Evolutionary conservation across 1,140 invertebrate genomes (phyloP), one percentile per base, ranked within the genome.

Genomic region (Propsilocerus akamusi): DNA sequence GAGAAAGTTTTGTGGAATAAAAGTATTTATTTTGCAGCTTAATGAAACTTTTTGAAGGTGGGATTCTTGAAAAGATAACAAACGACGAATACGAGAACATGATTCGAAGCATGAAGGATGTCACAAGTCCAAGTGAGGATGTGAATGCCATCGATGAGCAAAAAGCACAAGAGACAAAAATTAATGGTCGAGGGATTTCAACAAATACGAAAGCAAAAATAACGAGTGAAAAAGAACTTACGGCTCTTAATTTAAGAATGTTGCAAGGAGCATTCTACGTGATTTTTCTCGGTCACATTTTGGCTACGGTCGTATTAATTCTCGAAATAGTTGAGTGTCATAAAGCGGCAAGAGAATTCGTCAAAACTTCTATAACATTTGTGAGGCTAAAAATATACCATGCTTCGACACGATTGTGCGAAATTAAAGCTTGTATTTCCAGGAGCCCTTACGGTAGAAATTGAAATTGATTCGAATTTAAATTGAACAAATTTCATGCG

Each of bases 21-120:
- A 41, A n/a, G 24, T 12, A 3, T 41, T 46, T 50, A 22, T 46
- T 10, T 46, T 62, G n/a, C 52, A 81, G 79, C 17, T 58, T 82
- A 11, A 80, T 81, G 69, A 71, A 72, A 26, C 64, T 81, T 20
- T 81, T 81, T 56, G 78, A 82, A 66, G 75, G 76, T 17, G 80
- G 80, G 4, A 81, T 82, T 47, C 60, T 80, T 48, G 70, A 74
- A 0, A 81, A 81, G 62, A 80, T 82, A 66, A 80, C 79, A 0
- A 73, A 73, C 52, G 75, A 78, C 51, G 78, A 81, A 54, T 81
- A 80, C 55, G 75, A 74, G 55, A 76, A 73, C 24, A 66, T 81
- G 48, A 74, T 74, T 20, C 72, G 76, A 57, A 54, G 47, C 7
- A 58, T 57, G 25, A 59, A 63, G 54, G 37, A n/a, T 7, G 51